phyloP scores from a whole-genome alignment of 2,888 invertebrate species.

The Hemaris fuciformis region DNA sequence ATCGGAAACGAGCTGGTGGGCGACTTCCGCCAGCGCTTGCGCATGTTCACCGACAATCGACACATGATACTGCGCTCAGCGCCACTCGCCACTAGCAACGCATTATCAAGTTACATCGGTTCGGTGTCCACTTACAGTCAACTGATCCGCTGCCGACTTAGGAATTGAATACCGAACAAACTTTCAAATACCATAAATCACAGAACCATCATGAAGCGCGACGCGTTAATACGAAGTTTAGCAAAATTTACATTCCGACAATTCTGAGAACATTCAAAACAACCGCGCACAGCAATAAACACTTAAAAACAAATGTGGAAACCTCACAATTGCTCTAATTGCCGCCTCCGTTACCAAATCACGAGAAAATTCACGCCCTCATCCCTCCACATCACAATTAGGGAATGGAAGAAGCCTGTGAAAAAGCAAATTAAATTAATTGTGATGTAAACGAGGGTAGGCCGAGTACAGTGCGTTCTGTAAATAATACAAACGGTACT shows the following conservation, averaged over 20 bases:
- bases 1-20: constrained; percentile 59
- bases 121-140: constrained; percentile 42
- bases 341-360: constrained; percentile 75
- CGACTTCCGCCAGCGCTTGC: constrained; percentile 71
- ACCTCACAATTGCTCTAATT: constrained; percentile 76
- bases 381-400: constrained; percentile 70
- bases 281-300: constrained; percentile 62
- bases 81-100: constrained; percentile 40
- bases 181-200: constrained; percentile 13
- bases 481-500: constrained; percentile 71
- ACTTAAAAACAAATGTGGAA: constrained; percentile 73
- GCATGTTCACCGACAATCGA: constrained; percentile 54
- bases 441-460: constrained; percentile 79
- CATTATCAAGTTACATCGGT: constrained; percentile 47
- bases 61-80: constrained; percentile 39
- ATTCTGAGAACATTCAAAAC: constrained; percentile 53
- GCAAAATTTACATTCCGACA: constrained; percentile 45
- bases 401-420: constrained; percentile 77
- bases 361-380: constrained; percentile 77
- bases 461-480: constrained; percentile 57
- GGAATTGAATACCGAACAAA: constrained; percentile 15
- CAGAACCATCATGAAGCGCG: constrained; percentile 17
- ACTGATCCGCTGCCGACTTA: constrained; percentile 22
- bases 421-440: constrained; percentile 81
- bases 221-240: constrained; percentile 32